Conservation (phyloP, 2,797 vertebrate genomes). For the Serranus cabrilla region DNA sequence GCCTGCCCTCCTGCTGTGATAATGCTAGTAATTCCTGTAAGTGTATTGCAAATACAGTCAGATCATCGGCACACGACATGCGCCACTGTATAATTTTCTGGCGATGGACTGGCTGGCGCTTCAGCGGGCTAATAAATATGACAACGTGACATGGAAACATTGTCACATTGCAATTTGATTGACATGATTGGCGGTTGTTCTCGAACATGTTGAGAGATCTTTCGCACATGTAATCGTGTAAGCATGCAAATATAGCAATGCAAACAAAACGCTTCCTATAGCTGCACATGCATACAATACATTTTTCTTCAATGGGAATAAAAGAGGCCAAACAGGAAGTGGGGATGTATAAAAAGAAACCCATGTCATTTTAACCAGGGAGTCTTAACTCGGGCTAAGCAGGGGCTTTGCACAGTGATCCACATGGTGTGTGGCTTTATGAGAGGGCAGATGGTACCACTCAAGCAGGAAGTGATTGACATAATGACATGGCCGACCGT, state of each 20-base stretch:
- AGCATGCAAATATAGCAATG: constrained; percentile 20
- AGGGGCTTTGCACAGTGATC: constrained; percentile 79
- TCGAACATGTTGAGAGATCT: constrained; percentile 7
- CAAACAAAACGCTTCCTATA: constrained; percentile 9
- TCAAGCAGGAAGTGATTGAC: constrained; percentile 88
- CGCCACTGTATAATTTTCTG: constrained; percentile 17
- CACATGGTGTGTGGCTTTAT: constrained; percentile 83
- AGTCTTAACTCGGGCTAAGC: constrained; percentile 76
- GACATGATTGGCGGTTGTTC: not conserved
- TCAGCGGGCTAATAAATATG: not conserved
- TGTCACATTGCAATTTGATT: too few species aligned
- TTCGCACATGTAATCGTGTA: not conserved
- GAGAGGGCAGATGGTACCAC: constrained; percentile 89
- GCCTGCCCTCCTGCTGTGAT: constrained; percentile 28
- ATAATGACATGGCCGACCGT: constrained; percentile 84
- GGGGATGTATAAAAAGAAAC: constrained; percentile 41
- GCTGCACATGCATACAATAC: not conserved
- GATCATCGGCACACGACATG: constrained; percentile 3
- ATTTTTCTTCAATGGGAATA: constrained; percentile 2
- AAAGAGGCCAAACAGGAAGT: constrained; percentile 16
- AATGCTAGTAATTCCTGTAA: constrained; percentile 21
- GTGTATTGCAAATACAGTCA: constrained; percentile 22
- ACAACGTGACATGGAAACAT: constrained; percentile 1
- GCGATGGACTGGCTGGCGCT: not conserved
- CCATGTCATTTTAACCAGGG: constrained; percentile 52